Percentiles rank a stretch among this genome's conserved stretches.
Conservation (phyloP, 2,888 invertebrate genomes). For the Morpho helenor region DNA sequence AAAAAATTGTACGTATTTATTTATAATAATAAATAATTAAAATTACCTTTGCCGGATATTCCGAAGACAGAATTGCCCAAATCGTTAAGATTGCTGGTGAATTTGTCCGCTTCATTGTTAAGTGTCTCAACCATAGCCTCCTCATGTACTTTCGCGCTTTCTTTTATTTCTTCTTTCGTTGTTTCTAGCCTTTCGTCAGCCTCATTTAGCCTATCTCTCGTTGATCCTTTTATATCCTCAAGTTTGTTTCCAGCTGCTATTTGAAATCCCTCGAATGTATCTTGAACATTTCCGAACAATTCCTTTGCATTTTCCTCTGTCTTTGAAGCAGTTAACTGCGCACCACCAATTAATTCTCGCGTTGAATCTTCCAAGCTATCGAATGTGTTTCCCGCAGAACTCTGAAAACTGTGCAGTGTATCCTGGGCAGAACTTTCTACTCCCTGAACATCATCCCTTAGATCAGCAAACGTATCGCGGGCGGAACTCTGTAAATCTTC, state of each 20-base stretch:
- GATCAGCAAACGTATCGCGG: slow-evolving; percentile 64
- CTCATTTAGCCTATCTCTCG: slow-evolving; percentile 46
- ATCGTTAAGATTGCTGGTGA: slow-evolving; percentile 67
- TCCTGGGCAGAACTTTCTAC: slow-evolving; percentile 65
- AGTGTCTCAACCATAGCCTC: slow-evolving; percentile 43
- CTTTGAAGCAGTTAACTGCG: slow-evolving; percentile 40
- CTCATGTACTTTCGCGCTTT: slow-evolving; percentile 40
- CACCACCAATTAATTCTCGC: slow-evolving; percentile 49
- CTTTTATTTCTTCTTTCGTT: slow-evolving; percentile 37
- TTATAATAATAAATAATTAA: background rate
- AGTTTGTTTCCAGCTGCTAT: slow-evolving; percentile 67
- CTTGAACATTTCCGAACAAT: slow-evolving; percentile 55
- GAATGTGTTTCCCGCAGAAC: slow-evolving; percentile 71
- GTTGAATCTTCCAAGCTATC: slow-evolving; percentile 70
- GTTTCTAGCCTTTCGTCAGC: slow-evolving; percentile 49
- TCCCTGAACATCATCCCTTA: slow-evolving; percentile 61
- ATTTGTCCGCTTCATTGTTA: slow-evolving; percentile 58
- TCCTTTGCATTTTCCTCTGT: slow-evolving; percentile 51
- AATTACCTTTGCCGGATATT: slow-evolving; percentile 68
- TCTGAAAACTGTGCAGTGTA: slow-evolving; percentile 69
- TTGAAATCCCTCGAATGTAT: slow-evolving; percentile 68
- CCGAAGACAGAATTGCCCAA: slow-evolving; percentile 70
- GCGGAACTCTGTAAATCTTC: slow-evolving; percentile 67
- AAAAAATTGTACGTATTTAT: background rate
- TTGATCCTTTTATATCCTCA: slow-evolving; percentile 56